Evolutionary conservation across 2,113 vertebrate genomes (phyloP).

Genomic region (Corythoichthys haematopterus): DNA sequence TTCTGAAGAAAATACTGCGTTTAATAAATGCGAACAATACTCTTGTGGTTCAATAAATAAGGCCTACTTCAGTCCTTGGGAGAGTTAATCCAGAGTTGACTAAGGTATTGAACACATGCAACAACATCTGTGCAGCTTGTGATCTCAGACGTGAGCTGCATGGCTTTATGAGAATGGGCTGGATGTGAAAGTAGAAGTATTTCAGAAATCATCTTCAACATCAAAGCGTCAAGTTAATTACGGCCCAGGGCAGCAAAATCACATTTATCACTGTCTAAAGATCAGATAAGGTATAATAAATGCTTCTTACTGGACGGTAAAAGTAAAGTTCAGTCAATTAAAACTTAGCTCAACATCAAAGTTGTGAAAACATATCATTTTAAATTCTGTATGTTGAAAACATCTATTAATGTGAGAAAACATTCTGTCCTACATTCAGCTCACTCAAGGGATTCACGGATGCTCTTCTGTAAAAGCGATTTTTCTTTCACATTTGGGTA

Average conservation of each 20-base stretch:
- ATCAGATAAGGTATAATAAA: conserved; percentile 8
- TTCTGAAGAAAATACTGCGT: conserved; percentile 70
- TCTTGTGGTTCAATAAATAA: conserved; percentile 76
- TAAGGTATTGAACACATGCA: conserved; percentile 19
- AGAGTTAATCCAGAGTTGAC: conserved; percentile 26
- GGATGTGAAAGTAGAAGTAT: conserved; percentile 10
- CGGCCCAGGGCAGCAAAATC: neutral
- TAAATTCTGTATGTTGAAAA: neutral
- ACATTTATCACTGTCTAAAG: conserved; percentile 9
- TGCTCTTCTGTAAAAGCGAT: neutral
- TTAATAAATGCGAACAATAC: conserved; percentile 89
- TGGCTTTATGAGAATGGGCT: conserved; percentile 23
- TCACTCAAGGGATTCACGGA: neutral
- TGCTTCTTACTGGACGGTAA: neutral
- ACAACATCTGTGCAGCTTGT: conserved; percentile 24
- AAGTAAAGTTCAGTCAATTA: conserved; percentile 7
- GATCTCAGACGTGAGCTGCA: conserved; percentile 28
- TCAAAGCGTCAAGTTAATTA: conserved; percentile 29
- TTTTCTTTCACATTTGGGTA: neutral
- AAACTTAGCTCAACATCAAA: neutral
- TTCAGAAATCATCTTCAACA: conserved; percentile 12
- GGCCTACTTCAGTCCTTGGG: conserved; percentile 24
- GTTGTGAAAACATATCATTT: neutral
- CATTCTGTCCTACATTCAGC: conserved; percentile 5
- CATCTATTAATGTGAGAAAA: neutral